phyloP scores from a whole-genome alignment of 2,113 vertebrate genomes.

The Menura novaehollandiae region DNA sequence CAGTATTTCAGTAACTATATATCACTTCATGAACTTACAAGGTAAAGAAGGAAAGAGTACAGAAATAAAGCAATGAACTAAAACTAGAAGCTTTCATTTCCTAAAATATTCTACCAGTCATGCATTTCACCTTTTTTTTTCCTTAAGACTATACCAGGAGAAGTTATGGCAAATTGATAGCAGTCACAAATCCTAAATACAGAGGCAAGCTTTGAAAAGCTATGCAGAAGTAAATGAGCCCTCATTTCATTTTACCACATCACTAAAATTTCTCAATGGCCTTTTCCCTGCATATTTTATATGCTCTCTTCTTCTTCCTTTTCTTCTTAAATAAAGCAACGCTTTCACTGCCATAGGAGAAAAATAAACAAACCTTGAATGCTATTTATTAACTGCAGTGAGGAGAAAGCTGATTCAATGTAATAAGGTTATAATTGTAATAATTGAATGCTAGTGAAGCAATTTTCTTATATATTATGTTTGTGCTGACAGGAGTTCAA shows the following conservation, averaged over 20 bases:
- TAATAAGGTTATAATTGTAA: constrained; percentile 39
- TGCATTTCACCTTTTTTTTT: not conserved
- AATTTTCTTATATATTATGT: not conserved
- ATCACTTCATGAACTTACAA: not conserved
- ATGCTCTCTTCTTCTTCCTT: not conserved
- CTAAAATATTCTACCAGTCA: not conserved
- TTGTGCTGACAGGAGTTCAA: constrained; percentile 31
- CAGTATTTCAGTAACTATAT: not conserved
- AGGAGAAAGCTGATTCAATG: constrained; percentile 10
- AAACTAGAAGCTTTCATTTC: not conserved
- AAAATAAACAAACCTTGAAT: not conserved
- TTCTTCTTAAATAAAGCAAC: not conserved
- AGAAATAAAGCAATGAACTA: not conserved
- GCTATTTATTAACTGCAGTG: constrained; percentile 2
- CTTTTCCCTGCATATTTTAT: constrained; percentile 12
- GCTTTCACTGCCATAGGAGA: not conserved
- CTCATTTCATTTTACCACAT: constrained; percentile 44
- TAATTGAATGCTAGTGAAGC: constrained; percentile 14
- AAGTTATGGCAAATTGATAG: not conserved
- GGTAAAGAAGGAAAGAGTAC: not conserved
- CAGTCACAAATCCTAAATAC: constrained; percentile 39
- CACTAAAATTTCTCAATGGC: constrained; percentile 33
- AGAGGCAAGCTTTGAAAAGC: constrained; percentile 20
- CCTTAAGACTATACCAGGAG: not conserved
- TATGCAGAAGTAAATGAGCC: constrained; percentile 36